Evolutionary conservation across 2,888 invertebrate species (phyloP).

Genomic region (Polietes domitor): DNA sequence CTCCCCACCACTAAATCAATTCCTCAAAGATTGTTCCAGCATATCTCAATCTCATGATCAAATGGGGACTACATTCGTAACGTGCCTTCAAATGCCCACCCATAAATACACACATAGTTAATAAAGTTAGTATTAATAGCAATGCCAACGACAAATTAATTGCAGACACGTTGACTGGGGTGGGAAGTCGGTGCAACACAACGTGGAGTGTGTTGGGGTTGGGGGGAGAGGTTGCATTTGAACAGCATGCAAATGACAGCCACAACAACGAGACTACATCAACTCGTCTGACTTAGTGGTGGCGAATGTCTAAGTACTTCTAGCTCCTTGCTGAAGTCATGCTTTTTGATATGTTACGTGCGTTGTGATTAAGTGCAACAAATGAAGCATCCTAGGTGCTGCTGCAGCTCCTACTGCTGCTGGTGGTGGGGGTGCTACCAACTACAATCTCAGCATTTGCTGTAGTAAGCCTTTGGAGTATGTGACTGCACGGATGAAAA

Average conservation of each 20-base stretch:
- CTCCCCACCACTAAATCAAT: too few species aligned
- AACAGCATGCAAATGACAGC: not conserved
- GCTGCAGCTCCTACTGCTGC: not conserved
- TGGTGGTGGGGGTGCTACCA: not conserved
- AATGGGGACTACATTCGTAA: too few species aligned
- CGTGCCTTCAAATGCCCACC: too few species aligned
- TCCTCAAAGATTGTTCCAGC: too few species aligned
- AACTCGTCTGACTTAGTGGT: slow-evolving; percentile 26
- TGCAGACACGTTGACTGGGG: not conserved
- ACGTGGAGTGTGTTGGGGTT: too few species aligned
- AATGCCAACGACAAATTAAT: not conserved
- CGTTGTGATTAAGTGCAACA: slow-evolving; percentile 56
- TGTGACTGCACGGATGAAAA: not conserved
- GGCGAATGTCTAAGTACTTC: slow-evolving; percentile 33
- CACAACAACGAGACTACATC: not conserved
- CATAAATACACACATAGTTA: not conserved
- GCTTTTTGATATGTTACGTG: slow-evolving; percentile 57
- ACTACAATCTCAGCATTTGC: not conserved
- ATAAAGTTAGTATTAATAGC: not conserved
- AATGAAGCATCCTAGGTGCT: slow-evolving; percentile 46
- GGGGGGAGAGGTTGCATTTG: not conserved
- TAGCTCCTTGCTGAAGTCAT: slow-evolving; percentile 38
- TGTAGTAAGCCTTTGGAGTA: not conserved
- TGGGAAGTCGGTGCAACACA: not conserved
- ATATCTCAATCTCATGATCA: too few species aligned